These are phyloP conservation scores for Holothuria leucospilota DNA, from an alignment of 53 echinoderm and acorn worm genomes.

Conservation along the genomic window DNA sequence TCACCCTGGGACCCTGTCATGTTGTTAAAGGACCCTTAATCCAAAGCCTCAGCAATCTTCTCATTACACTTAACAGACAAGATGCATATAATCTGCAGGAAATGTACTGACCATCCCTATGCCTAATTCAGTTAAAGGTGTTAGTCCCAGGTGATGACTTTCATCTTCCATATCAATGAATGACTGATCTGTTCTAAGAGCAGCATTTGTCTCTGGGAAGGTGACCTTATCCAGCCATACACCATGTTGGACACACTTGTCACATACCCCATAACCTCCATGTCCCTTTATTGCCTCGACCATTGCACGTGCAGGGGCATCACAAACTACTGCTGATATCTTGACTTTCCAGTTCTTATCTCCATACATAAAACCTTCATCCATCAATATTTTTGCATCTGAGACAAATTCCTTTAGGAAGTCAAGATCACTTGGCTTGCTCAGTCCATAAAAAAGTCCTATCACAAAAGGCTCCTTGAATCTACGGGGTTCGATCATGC, in stretches of 20 bases:
- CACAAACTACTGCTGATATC: constrained; percentile 45
- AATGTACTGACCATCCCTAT: constrained; percentile 9
- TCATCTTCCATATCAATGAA: not conserved
- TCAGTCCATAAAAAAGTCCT: not conserved
- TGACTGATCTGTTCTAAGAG: not conserved
- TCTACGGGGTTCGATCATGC: not conserved
- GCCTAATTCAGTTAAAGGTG: not conserved
- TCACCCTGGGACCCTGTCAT: not conserved
- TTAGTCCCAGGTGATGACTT: not conserved
- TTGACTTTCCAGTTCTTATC: constrained; percentile 31
- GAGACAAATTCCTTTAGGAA: constrained; percentile 45
- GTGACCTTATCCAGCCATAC: no score
- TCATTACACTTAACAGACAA: constrained; percentile 31
- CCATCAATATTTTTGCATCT: constrained; percentile 24
- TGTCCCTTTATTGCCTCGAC: constrained; percentile 52
- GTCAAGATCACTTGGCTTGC: constrained; percentile 13
- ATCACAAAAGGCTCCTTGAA: not conserved
- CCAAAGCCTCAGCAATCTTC: constrained; percentile 7
- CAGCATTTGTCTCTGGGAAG: no score
- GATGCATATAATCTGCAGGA: constrained; percentile 18
- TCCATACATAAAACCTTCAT: constrained; percentile 45
- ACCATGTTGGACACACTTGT: no score
- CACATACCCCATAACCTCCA: constrained; percentile 41
- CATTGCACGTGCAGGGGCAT: constrained; percentile 48
- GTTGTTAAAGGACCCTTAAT: constrained; percentile 17